Percentiles rank a stretch among this genome's conserved stretches.
Conservation (phyloP, 2,797 vertebrate genomes). For the Cichlasoma orientale region DNA sequence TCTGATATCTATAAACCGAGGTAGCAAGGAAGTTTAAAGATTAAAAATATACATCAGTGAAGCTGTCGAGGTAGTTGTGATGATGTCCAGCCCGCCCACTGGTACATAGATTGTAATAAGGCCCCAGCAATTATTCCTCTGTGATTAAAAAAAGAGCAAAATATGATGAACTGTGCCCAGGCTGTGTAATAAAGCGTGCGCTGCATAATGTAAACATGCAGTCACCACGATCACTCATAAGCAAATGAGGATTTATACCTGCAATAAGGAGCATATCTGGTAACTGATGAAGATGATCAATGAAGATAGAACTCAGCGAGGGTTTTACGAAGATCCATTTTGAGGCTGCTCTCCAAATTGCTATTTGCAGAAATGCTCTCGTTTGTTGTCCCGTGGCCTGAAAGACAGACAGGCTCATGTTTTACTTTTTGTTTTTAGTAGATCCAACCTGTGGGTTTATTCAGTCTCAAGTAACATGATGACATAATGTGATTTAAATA, state of each 20-base stretch:
- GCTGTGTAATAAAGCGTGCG: slow-evolving; percentile 66
- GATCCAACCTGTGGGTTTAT: slow-evolving; percentile 24
- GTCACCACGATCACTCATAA: slow-evolving; percentile 65
- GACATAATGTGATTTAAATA: background rate
- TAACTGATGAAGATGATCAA: slow-evolving; percentile 64
- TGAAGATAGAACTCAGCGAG: slow-evolving; percentile 36
- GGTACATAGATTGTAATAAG: slow-evolving; percentile 65
- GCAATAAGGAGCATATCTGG: slow-evolving; percentile 67
- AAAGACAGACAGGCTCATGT: slow-evolving; percentile 5
- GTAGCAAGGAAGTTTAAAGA: slow-evolving; percentile 68
- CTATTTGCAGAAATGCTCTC: slow-evolving; percentile 34
- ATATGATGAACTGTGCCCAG: slow-evolving; percentile 56
- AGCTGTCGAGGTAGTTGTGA: slow-evolving; percentile 59
- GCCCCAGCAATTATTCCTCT: slow-evolving; percentile 58
- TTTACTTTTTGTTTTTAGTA: slow-evolving; percentile 14
- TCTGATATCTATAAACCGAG: slow-evolving; percentile 63
- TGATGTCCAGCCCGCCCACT: slow-evolving; percentile 66
- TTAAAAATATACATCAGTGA: slow-evolving; percentile 76
- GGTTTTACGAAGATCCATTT: slow-evolving; percentile 42
- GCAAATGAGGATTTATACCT: slow-evolving; percentile 78
- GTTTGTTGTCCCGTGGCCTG: slow-evolving; percentile 19
- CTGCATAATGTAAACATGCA: slow-evolving; percentile 70
- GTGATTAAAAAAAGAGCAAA: slow-evolving; percentile 66
- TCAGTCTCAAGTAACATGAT: slow-evolving; percentile 25
- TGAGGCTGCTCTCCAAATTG: slow-evolving; percentile 39